Evolutionary conservation across 2,888 invertebrate genomes (phyloP).

Genomic region (Euspilapteryx auroguttella): DNA sequence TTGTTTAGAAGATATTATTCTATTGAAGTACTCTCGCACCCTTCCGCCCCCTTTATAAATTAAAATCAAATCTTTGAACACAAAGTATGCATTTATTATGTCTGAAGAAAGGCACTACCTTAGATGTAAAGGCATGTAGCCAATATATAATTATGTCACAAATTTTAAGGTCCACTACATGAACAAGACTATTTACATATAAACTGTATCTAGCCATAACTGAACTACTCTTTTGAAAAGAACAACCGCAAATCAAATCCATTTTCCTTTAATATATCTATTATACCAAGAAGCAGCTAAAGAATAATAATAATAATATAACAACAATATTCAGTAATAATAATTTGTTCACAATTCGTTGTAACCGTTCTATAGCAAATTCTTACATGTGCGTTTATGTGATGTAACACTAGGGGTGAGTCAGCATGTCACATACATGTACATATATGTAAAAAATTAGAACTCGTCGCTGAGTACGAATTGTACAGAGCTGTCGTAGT

Average conservation of each 20-base stretch:
- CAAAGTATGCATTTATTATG: conserved; percentile 43
- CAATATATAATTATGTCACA: conserved; percentile 26
- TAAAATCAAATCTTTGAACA: conserved; percentile 26
- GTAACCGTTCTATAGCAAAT: too few relatives aligned
- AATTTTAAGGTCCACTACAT: conserved; percentile 30
- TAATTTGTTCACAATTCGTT: background rate
- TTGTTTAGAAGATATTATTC: too few relatives aligned
- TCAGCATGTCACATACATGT: too few relatives aligned
- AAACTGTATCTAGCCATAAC: conserved; percentile 16
- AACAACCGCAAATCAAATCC: background rate
- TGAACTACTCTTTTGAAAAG: background rate
- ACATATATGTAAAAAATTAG: conserved; percentile 18
- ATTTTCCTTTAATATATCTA: too few relatives aligned
- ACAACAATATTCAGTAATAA: too few relatives aligned
- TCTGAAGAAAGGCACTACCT: conserved; percentile 47
- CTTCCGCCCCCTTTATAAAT: too few relatives aligned
- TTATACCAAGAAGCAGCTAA: conserved; percentile 9
- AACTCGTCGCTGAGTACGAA: conserved; percentile 58
- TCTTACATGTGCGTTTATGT: too few relatives aligned
- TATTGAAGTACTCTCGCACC: too few relatives aligned
- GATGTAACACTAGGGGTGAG: too few relatives aligned
- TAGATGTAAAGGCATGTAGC: conserved; percentile 38
- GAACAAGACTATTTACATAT: conserved; percentile 27
- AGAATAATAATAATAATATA: conserved; percentile 11
- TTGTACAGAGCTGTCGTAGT: conserved; percentile 61